phyloP scores from a whole-genome alignment of 2,797 vertebrate species.

The Remorina albescens region DNA sequence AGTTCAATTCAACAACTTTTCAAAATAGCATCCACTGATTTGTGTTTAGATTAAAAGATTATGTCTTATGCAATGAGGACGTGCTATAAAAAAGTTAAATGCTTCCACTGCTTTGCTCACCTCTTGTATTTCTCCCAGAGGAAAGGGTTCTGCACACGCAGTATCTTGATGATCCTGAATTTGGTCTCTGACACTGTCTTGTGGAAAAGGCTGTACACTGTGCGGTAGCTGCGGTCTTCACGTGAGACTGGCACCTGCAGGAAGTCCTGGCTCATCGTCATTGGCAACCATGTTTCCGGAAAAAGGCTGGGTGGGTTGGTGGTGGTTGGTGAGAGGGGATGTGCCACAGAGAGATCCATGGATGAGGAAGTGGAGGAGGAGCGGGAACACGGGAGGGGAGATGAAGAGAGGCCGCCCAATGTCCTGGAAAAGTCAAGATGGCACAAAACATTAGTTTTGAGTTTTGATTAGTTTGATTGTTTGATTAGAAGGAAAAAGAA shows the following conservation, averaged over 20 bases:
- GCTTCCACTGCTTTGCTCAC: slow-evolving; percentile 70
- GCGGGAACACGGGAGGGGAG: slow-evolving; percentile 67
- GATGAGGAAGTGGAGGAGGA: slow-evolving; percentile 74
- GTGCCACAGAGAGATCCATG: slow-evolving; percentile 72
- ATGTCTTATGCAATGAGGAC: not conserved
- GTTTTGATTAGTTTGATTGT: too few relatives aligned
- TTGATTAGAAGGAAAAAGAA: not conserved
- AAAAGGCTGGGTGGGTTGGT: slow-evolving; percentile 90
- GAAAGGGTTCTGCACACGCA: slow-evolving; percentile 97
- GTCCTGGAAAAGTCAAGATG: slow-evolving; percentile 84
- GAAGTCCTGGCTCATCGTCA: slow-evolving; percentile 96
- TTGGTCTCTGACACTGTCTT: slow-evolving; percentile 99
- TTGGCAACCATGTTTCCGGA: slow-evolving; percentile 96
- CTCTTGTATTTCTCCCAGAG: slow-evolving; percentile 99
- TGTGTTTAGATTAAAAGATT: not conserved
- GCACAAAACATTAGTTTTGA: not conserved
- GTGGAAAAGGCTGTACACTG: slow-evolving; percentile 99
- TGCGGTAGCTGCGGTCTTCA: slow-evolving; percentile 98
- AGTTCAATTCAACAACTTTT: slow-evolving; percentile 16
- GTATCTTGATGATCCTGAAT: slow-evolving; percentile 95
- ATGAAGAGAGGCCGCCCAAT: slow-evolving; percentile 87
- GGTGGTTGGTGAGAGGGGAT: slow-evolving; percentile 86
- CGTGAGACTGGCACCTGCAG: slow-evolving; percentile 95
- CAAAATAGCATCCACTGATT: not conserved
- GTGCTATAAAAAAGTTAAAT: not conserved